Base-by-base conservation (phyloP, 2,113 vertebrate genomes). In the Taxidea taxus region DNA sequence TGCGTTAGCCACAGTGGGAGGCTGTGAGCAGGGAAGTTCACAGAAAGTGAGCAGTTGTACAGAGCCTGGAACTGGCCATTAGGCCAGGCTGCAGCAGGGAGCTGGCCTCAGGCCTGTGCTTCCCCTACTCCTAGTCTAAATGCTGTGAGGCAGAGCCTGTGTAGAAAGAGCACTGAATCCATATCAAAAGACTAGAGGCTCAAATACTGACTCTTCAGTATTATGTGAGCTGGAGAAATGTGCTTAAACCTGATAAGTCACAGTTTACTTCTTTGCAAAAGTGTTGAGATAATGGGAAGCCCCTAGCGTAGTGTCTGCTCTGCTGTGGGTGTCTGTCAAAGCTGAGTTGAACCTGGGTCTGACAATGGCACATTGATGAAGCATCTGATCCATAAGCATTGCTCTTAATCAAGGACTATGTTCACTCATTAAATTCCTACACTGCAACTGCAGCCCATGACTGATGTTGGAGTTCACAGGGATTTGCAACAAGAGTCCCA, bases 401-500 rank as follows among this genome's bases (percentile, higher is more conserved):
- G 37, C 51, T 77, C 51, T 86, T 5, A 42, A n/a, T 42, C 54
- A 82, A 81, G 89, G 54, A 66, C 27, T n/a, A 2, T 15, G n/a
- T 3, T 3, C 39, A 37, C 82, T 66, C 88, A 51, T 95, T 90
- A 72, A 81, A 94, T 86, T 86, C 25, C 87, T 84, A 10, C 54
- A 16, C 10, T 74, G 68, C 2, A 34, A 20, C 39, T 86, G n/a
- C 47, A 78, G 62, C 68, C 80, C 25, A 12, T 81, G 89, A 91
- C 72, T 97, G 77, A 93, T 64, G 49, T 64, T 56, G n/a, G 51
- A 78, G 44, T 87, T 97, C 51, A 37, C 37, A 84, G 62, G 39
- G 23, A 86, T 93, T 91, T 91, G 77, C 81, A 95, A 94, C 60
- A 94, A 77, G 77, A 74, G 27, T 82, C 49, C 39, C 93, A 72